Evolutionary conservation across 1,140 invertebrate genomes (phyloP).

Genomic region (Ostrea denselamellosa): DNA sequence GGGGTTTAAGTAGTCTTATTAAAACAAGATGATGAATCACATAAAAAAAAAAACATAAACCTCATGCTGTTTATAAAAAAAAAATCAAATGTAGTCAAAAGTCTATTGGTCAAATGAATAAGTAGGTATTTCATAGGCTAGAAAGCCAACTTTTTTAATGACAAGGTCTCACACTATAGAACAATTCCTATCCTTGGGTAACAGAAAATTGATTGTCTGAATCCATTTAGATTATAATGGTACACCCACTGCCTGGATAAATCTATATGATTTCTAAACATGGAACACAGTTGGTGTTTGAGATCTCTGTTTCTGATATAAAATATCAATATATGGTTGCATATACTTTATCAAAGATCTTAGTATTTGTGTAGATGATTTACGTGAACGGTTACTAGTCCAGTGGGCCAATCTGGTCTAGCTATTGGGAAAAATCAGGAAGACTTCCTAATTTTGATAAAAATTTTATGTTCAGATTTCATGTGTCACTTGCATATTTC

Average conservation of each 20-base stretch:
- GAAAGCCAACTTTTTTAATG: not conserved
- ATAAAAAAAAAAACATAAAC: no score
- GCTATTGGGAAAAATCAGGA: not conserved
- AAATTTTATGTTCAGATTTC: no score
- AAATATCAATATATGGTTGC: not conserved
- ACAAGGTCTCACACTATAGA: not conserved
- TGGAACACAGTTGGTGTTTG: not conserved
- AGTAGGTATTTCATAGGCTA: no score
- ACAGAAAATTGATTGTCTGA: not conserved
- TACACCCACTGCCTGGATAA: not conserved
- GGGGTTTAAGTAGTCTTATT: no score
- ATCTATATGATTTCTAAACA: not conserved
- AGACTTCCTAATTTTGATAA: no score
- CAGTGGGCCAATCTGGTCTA: not conserved
- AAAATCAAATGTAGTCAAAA: no score
- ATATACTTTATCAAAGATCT: not conserved
- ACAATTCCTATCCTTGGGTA: not conserved
- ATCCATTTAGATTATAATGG: not conserved
- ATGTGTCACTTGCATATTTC: no score
- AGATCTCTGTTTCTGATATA: not conserved
- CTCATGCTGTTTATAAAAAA: no score
- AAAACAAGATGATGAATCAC: no score
- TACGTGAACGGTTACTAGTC: not conserved
- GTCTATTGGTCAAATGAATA: no score
- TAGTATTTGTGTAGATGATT: not conserved